phyloP scores from a whole-genome alignment of 2,888 invertebrate genomes.

The Calephelis perditalis region DNA sequence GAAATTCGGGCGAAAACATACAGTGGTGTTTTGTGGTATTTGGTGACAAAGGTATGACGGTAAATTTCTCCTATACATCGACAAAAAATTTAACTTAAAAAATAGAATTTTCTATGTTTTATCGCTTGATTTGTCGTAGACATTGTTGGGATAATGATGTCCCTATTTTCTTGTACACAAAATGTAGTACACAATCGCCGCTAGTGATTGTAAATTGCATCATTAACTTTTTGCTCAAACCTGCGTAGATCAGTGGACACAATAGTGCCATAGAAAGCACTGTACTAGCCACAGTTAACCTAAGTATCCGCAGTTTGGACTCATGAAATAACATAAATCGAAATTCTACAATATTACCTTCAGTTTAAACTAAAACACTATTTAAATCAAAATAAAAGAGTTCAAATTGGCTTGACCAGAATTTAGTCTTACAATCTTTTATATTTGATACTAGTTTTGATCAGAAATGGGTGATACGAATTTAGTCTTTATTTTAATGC shows the following conservation, averaged over 20 bases:
- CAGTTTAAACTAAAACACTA: constrained; percentile 15
- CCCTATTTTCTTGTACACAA: too few relatives aligned
- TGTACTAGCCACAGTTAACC: constrained; percentile 61
- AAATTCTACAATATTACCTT: constrained; percentile 33
- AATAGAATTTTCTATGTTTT: too few relatives aligned
- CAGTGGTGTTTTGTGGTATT: too few relatives aligned
- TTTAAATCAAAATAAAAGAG: constrained; percentile 2
- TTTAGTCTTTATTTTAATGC: constrained; percentile 36
- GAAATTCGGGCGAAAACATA: too few relatives aligned
- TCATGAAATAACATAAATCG: constrained; percentile 62
- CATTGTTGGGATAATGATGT: too few relatives aligned
- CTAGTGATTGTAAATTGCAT: too few relatives aligned
- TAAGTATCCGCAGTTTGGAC: constrained; percentile 66
- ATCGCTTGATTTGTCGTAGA: too few relatives aligned
- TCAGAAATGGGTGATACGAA: constrained; percentile 29
- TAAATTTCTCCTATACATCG: too few relatives aligned
- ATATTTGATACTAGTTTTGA: constrained; percentile 19
- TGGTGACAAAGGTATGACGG: too few relatives aligned
- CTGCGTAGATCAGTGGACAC: constrained; percentile 47
- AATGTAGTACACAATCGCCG: too few relatives aligned
- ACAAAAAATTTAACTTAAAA: too few relatives aligned
- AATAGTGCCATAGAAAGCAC: constrained; percentile 56
- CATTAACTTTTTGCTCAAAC: not conserved
- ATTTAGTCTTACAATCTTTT: constrained; percentile 27
- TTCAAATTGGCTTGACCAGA: constrained; percentile 4